phyloP scores from a whole-genome alignment of 2,888 invertebrate species.

The Euplexia lucipara region DNA sequence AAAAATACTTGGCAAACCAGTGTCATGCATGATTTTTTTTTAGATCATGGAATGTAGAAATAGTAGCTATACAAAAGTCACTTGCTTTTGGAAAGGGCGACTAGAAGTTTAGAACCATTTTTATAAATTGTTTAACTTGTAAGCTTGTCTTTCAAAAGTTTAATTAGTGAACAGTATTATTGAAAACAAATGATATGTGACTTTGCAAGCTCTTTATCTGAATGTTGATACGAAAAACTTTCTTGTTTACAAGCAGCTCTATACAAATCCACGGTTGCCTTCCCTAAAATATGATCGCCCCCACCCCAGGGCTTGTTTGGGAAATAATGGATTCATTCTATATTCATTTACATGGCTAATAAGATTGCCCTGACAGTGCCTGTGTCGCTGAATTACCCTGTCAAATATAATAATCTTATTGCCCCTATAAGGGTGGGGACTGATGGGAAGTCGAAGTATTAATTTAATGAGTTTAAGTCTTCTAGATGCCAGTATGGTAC shows the following conservation, averaged over 20 bases:
- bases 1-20: no score
- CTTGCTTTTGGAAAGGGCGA: no score
- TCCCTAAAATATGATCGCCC: slow-evolving; percentile 83
- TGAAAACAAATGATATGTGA: no score
- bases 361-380: slow-evolving; percentile 85
- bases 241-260: slow-evolving; percentile 70
- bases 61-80: no score
- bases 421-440: slow-evolving; percentile 56
- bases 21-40: no score
- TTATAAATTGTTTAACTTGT: no score
- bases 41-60: no score
- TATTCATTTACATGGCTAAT: slow-evolving; percentile 90
- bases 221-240: slow-evolving; percentile 8
- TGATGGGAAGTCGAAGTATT: slow-evolving; percentile 66
- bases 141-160: no score
- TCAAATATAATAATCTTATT: slow-evolving; percentile 87
- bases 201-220: not conserved
- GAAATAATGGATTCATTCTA: slow-evolving; percentile 90
- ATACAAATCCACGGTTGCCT: slow-evolving; percentile 67
- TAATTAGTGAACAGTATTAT: no score
- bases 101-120: no score
- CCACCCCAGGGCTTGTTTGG: slow-evolving; percentile 83
- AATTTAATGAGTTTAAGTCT: slow-evolving; percentile 52
- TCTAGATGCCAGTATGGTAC: slow-evolving; percentile 24
- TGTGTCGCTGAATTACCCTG: slow-evolving; percentile 84